Evolutionary conservation across 1,140 invertebrate species (phyloP), one percentile per base, ranked within the genome.

Genomic region (Acyrthosiphon pisum): DNA sequence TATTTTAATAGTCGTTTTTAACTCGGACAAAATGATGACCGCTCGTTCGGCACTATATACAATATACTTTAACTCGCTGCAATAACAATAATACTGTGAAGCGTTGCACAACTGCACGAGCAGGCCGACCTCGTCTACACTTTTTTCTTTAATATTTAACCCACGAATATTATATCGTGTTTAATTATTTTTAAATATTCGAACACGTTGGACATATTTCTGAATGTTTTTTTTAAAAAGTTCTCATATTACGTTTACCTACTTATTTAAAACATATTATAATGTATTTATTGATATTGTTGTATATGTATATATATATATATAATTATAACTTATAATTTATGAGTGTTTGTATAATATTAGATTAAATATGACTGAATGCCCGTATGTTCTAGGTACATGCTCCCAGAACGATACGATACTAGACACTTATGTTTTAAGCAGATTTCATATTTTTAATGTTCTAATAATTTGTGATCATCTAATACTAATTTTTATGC

Each of bases 1-100:
- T 89, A 89, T 89, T 89, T 89, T 89, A 56, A 89, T 89, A 56
- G 87, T 56, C n/a, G 35, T 89, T 89, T 89, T 89, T 89, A 50
- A 89, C 50, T 89, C 48, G 35, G 35, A 89, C 26, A 22, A 22
- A 50, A 88, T 56, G 87, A 89, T 37, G 87, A 89, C 48, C 50
- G 87, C 87, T 89, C 87, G 48, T 53, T 37, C 48, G 87, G 20
- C 35, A 35, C 50, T 20, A n/a, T 76, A 76, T 18, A 76, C n/a
- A 76, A 76, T 76, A 76, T 56, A 89, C 20, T 89, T 35, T 26
- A 37, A 89, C 50, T 89, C 46, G 48, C n/a, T 35, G 35, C 56
- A 89, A 89, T 89, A 56, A 89, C 37, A 89, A 89, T 89, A 89
- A 89, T 50, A 87, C 48, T 87, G 30, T 35, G 48, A 30, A 76